Conservation (phyloP, 2,888 invertebrate genomes). For the Lycia hirtaria region DNA sequence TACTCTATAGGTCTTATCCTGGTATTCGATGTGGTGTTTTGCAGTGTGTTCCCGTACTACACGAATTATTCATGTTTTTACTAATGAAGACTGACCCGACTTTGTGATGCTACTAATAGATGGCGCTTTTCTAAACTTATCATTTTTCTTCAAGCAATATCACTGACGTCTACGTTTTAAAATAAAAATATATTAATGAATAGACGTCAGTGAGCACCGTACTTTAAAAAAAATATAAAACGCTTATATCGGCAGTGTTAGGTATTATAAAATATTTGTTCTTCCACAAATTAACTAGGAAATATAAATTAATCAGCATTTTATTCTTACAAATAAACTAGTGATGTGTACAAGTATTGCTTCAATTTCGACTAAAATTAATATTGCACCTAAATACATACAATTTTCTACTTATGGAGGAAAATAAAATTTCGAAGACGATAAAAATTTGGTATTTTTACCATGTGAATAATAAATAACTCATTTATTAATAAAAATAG, state of each 20-base stretch:
- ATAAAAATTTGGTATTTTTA: constrained; percentile 11
- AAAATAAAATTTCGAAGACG: constrained; percentile 17
- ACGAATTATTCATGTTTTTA: too few species aligned
- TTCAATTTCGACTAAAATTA: constrained; percentile 69
- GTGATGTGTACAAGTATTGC: constrained; percentile 79
- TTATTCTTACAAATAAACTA: constrained; percentile 45
- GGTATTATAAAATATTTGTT: constrained; percentile 12
- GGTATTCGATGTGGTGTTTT: too few species aligned
- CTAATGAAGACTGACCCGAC: background rate
- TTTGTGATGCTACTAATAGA: background rate
- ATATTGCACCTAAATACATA: constrained; percentile 71
- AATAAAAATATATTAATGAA: too few species aligned
- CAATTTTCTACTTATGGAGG: constrained; percentile 12
- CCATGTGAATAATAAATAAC: constrained; percentile 16
- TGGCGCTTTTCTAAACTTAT: constrained; percentile 4
- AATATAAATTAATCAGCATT: background rate
- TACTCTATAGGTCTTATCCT: too few species aligned
- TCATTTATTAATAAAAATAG: too few species aligned
- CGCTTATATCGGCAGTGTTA: constrained; percentile 28
- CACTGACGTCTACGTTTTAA: too few species aligned
- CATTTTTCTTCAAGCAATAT: constrained; percentile 5
- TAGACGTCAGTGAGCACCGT: constrained; percentile 25
- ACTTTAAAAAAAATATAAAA: constrained; percentile 26
- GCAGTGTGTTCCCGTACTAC: too few species aligned
- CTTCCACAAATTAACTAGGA: background rate